Conservation (phyloP, 2,797 vertebrate genomes). For the Coregonus suidteri region DNA sequence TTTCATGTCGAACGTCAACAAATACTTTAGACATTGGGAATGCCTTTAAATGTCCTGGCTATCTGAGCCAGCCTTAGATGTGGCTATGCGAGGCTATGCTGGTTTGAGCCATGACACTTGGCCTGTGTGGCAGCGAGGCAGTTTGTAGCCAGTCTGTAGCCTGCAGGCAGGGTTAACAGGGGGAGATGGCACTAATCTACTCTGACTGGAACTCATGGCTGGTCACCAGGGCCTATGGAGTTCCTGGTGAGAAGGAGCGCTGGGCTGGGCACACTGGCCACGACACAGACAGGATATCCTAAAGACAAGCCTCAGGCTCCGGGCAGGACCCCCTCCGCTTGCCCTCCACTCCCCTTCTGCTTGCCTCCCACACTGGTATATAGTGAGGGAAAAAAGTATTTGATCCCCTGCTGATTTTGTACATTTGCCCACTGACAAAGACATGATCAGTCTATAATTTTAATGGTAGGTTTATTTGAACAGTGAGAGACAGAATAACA, state of each 20-base stretch:
- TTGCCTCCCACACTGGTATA: background rate
- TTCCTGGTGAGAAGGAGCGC: constrained; percentile 27
- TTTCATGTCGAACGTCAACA: background rate
- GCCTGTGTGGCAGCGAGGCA: background rate
- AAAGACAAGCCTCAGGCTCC: background rate
- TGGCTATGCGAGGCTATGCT: background rate
- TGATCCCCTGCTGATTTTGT: no score
- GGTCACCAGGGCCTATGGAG: constrained; percentile 45
- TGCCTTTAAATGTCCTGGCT: background rate
- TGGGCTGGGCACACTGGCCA: background rate
- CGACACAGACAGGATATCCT: constrained; percentile 23
- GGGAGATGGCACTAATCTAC: constrained; percentile 34
- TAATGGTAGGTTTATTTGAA: no score
- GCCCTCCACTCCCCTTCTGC: background rate
- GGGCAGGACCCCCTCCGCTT: background rate
- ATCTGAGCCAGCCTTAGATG: background rate
- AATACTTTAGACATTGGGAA: background rate
- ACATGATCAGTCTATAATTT: no score
- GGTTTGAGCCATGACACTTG: background rate
- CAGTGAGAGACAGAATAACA: no score
- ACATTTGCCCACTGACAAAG: no score
- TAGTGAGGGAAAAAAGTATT: background rate
- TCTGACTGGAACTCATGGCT: constrained; percentile 52
- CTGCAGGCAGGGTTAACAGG: constrained; percentile 12
- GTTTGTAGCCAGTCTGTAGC: constrained; percentile 1